phyloP scores from a whole-genome alignment of 2,888 invertebrate genomes.

The Dysmachus trigonus region DNA sequence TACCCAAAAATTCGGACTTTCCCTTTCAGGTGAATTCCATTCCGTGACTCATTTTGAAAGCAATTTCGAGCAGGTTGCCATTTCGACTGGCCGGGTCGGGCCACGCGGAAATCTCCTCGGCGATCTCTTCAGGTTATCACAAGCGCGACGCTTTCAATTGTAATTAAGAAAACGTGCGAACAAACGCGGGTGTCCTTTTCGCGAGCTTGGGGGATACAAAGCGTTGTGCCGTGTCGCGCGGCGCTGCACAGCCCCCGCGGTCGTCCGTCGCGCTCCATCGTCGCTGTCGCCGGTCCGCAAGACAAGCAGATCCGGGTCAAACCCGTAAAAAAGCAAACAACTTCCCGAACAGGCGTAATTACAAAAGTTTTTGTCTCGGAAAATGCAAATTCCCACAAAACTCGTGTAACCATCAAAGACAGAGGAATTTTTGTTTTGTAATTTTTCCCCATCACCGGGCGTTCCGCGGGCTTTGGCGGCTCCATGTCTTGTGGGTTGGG shows the following conservation, averaged over 20 bases:
- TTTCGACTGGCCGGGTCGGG: background rate
- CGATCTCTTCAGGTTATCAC: background rate
- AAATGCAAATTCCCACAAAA: constrained; percentile 16
- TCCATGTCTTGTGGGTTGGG: background rate
- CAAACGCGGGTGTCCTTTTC: background rate
- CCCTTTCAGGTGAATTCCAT: background rate
- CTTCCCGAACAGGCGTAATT: background rate
- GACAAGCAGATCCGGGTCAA: background rate
- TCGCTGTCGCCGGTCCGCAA: background rate
- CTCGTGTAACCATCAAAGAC: constrained; percentile 23
- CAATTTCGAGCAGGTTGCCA: background rate
- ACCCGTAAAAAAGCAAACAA: background rate
- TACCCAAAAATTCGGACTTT: background rate
- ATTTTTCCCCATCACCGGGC: background rate
- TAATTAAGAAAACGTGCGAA: background rate
- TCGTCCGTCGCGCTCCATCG: background rate
- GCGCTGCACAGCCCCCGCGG: background rate
- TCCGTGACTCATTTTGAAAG: background rate
- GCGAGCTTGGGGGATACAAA: background rate
- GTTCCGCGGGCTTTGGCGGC: background rate
- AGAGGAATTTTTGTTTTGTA: background rate
- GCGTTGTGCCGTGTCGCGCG: background rate
- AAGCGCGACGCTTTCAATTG: background rate
- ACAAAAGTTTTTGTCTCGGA: constrained; percentile 22
- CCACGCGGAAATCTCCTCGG: background rate